Evolutionary conservation across 2,113 vertebrate species (phyloP), one percentile per base, ranked within the genome.

Genomic region (Balaeniceps rex): DNA sequence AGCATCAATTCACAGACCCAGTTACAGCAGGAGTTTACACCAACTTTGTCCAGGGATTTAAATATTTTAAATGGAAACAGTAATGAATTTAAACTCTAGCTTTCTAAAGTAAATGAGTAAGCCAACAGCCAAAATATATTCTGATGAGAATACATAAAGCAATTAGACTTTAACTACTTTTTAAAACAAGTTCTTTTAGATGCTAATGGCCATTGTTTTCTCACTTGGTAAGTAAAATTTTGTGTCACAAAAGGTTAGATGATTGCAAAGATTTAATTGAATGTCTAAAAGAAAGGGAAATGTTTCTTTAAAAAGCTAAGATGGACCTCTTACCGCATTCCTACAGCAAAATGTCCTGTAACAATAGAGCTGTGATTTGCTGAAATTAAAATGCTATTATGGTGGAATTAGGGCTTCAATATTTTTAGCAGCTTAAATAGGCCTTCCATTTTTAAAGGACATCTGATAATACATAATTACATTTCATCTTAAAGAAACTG

Each of bases 341-440:
- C 94, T 98, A 97, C 98, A 98, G 98, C 98, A 98, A 99, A 99
- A 98, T 93, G 96, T 98, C 98, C 98, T 98, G 97, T 97, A 98
- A 98, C 98, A 98, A 98, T 98, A 98, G 93, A 97, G 90, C 98
- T 96, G 97, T 99, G 98, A 99, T 99, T 99, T 98, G 98, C 98
- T 98, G 97, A 98, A 99, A 99, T 99, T 99, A 99, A 99, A 99
- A 98, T 97, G 98, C 98, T 98, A 99, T 99, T 99, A 99, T 98
- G 95, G 97, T 97, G 97, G 99, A 99, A 99, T 99, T 99, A 99
- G 98, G 97, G 96, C 97, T 98, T 99, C 98, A 98, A 98, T 98
- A 98, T 98, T 98, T 98, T 97, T 98, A 98, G 98, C 98, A 98
- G 97, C 97, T 98, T 98, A 98, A 98, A 98, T 98, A 98, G 97